Conservation (phyloP, 2,888 invertebrate genomes). For the Kuschelorhynchus macadamiae region DNA sequence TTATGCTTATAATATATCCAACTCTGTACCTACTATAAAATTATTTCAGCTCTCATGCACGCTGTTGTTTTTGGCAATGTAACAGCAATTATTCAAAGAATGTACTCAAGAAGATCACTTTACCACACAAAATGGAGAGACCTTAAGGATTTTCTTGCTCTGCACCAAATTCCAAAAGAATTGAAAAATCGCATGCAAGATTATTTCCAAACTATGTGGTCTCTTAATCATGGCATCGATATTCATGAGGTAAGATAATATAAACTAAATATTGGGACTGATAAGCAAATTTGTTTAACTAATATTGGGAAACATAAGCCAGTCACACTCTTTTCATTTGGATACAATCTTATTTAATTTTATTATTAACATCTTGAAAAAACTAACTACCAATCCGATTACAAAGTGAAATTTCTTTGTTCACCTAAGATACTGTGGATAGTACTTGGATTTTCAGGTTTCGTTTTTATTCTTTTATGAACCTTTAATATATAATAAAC, state of each 20-base stretch:
- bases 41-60: conserved; percentile 94
- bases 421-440: too few species aligned
- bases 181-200: conserved; percentile 96
- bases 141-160: conserved; percentile 93
- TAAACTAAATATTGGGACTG: conserved; percentile 14
- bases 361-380: too few species aligned
- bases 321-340: too few species aligned
- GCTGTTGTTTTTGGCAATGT: conserved; percentile 98
- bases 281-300: conserved; percentile 2
- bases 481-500: too few species aligned
- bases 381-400: too few species aligned
- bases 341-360: too few species aligned
- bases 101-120: conserved; percentile 94
- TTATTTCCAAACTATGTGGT: conserved; percentile 98
- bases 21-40: too few species aligned
- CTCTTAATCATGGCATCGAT: conserved; percentile 96
- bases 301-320: too few species aligned
- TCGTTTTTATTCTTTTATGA: too few species aligned
- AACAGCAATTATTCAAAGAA: conserved; percentile 96
- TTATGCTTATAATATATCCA: too few species aligned
- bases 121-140: conserved; percentile 97
- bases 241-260: conserved; percentile 93
- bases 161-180: conserved; percentile 96
- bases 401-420: too few species aligned
- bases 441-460: too few species aligned